A percentile compares a stretch with the other conserved stretches of the same genome.
Evolutionary conservation across 2,797 vertebrate genomes (phyloP).

Genomic region (Myotis findleyi): DNA sequence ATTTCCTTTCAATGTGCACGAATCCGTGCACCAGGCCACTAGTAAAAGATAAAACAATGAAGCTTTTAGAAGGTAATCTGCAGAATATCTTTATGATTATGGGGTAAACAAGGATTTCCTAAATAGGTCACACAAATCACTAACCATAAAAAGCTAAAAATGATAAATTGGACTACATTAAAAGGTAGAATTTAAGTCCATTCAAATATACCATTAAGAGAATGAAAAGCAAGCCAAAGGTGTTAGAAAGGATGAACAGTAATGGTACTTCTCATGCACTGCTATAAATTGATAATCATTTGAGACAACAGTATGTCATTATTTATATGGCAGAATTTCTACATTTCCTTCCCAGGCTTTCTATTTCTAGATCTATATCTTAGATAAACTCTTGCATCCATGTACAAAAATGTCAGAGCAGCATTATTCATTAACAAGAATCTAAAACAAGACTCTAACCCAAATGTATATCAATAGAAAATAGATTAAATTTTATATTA

Average conservation of each 20-base stretch:
- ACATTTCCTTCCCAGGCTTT: background rate
- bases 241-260: background rate
- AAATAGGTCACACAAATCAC: background rate
- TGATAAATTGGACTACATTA: background rate
- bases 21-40: too few relatives aligned
- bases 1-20: too few relatives aligned
- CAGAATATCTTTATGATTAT: background rate
- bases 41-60: background rate
- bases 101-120: background rate
- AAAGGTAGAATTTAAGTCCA: background rate
- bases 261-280: background rate
- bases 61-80: background rate
- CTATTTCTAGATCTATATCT: background rate
- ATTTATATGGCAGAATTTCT: background rate
- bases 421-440: background rate
- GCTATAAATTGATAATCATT: background rate
- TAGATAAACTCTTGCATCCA: background rate
- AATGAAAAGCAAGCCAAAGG: background rate
- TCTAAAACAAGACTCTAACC: background rate
- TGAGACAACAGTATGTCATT: background rate
- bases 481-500: background rate
- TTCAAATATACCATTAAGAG: background rate
- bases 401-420: slow-evolving; percentile 17
- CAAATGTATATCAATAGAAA: background rate
- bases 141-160: background rate